These are phyloP conservation scores for Axinella damicornis DNA, from an alignment of 37 sponge, comb jelly and placozoan genomes.

Conservation along the genomic window DNA sequence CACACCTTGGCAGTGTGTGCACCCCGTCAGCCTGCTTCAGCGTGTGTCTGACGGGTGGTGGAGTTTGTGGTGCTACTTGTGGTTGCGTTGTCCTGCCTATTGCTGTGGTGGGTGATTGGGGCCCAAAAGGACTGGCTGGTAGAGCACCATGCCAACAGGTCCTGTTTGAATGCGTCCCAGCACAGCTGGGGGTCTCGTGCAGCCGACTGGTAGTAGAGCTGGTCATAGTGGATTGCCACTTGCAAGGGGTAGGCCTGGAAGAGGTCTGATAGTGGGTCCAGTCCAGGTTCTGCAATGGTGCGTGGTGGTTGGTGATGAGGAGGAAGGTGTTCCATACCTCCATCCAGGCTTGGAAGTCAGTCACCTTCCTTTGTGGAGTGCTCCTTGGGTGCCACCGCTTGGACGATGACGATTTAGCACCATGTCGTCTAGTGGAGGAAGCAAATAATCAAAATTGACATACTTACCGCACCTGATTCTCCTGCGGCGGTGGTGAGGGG, in stretches of 20 bases:
- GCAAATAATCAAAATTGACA: not conserved
- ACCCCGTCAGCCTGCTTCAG: constrained; percentile 6
- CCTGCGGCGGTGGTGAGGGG: not conserved
- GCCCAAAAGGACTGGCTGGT: not conserved
- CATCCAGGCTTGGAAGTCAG: constrained; percentile 2
- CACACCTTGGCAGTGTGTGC: constrained; percentile 29
- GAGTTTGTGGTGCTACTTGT: too few relatives aligned
- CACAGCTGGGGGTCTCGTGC: not conserved
- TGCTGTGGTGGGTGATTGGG: not conserved
- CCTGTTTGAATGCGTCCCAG: not conserved
- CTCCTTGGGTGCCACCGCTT: not conserved
- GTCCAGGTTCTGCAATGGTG: not conserved
- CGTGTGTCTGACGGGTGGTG: too few relatives aligned
- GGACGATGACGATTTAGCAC: not conserved
- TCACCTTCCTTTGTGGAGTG: not conserved
- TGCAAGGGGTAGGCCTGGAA: not conserved
- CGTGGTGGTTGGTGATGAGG: not conserved
- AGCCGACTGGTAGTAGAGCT: not conserved
- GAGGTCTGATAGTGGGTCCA: not conserved
- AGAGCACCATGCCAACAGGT: not conserved
- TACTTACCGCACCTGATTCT: constrained; percentile 3
- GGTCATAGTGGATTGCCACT: not conserved
- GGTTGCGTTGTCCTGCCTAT: too few relatives aligned
- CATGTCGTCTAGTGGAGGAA: not conserved
- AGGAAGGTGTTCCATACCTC: constrained; percentile 1